Percentiles rank a stretch among this genome's conserved stretches.
phyloP scores from a whole-genome alignment of 2,113 vertebrate genomes.

The Heterotilapia buettikoferi region DNA sequence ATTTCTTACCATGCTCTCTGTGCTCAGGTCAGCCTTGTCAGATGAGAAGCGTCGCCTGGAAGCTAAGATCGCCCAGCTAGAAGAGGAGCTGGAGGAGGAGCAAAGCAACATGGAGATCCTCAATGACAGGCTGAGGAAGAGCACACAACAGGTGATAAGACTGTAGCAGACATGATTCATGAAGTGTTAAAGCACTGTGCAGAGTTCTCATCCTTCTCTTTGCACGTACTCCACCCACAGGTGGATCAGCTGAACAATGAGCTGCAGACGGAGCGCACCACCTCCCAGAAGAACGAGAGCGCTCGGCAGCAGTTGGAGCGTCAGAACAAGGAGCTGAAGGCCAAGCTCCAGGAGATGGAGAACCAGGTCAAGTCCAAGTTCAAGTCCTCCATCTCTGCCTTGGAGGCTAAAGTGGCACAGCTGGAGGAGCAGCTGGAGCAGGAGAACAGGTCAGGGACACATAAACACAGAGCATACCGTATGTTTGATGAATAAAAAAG shows the following conservation, averaged over 20 bases:
- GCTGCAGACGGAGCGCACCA: slow-evolving; percentile 80
- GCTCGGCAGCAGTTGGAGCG: slow-evolving; percentile 89
- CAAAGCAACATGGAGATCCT: slow-evolving; percentile 86
- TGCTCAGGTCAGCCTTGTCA: slow-evolving; percentile 77
- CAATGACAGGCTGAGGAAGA: slow-evolving; percentile 89
- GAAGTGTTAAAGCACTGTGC: not conserved
- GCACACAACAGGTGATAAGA: slow-evolving; percentile 81
- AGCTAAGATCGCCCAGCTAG: slow-evolving; percentile 83
- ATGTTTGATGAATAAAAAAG: not conserved
- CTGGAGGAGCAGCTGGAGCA: slow-evolving; percentile 90
- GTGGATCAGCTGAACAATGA: slow-evolving; percentile 87
- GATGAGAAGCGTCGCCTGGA: slow-evolving; percentile 93
- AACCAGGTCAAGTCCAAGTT: slow-evolving; percentile 87
- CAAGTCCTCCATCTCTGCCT: slow-evolving; percentile 80
- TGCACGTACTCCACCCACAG: slow-evolving; percentile 46
- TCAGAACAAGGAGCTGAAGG: slow-evolving; percentile 92
- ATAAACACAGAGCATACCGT: fast-evolving
- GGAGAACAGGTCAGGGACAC: slow-evolving; percentile 82
- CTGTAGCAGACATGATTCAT: not conserved
- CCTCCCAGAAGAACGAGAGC: slow-evolving; percentile 87
- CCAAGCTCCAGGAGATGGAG: slow-evolving; percentile 92
- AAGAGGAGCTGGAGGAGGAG: slow-evolving; percentile 94
- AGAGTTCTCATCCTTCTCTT: not conserved
- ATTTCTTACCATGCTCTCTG: not conserved
- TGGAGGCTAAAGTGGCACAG: slow-evolving; percentile 88